Evolutionary conservation across 2,797 vertebrate genomes (phyloP), one percentile per base, ranked within the genome.

Genomic region (Pipistrellus kuhlii): DNA sequence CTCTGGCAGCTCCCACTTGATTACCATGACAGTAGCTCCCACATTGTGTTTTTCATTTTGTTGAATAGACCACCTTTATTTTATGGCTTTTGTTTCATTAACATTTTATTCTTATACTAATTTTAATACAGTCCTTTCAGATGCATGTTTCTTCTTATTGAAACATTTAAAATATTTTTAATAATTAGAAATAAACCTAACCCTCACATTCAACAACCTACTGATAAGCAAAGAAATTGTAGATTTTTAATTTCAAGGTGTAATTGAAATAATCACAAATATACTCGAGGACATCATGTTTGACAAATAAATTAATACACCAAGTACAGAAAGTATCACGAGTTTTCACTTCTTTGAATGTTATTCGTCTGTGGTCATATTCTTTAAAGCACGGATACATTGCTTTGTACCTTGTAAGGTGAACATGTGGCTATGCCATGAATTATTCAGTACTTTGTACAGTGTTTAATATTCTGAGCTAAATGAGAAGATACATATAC

Each of bases 331-430:
- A 81, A n/a, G 6, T 25, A 46, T 93, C 59, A 84, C 3, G 38
- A n/a, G 0, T 44, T 83, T 88, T 88, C 10, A 90, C 8, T 94
- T 35, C 21, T 71, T 84, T 44, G 30, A 84, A 68, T 59, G 7
- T 30, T 92, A 17, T 30, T 94, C 46, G 55, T 51, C 41, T 91
- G 11, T 6, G 27, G 38, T 75, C 69, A 68, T 71, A 48, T 12
- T 96, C 62, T 81, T 94, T 38, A 75, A 88, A 96, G 18, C 14
- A 84, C 8, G 57, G 13, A 46, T 85, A 62, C 0, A 78, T 38
- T 35, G 41, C 72, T 87, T 85, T 90, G n/a, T 57, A 32, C 6
- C 81, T 64, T 64, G 51, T 68, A 77, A 55, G 38, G 11, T 83
- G 62, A 84, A 32, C 46, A 20, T 21, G 12, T 72, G 2, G 84